Evolutionary conservation across 2,888 invertebrate genomes (phyloP), one percentile per base, ranked within the genome.

Genomic region (Ochlodes sylvanus): DNA sequence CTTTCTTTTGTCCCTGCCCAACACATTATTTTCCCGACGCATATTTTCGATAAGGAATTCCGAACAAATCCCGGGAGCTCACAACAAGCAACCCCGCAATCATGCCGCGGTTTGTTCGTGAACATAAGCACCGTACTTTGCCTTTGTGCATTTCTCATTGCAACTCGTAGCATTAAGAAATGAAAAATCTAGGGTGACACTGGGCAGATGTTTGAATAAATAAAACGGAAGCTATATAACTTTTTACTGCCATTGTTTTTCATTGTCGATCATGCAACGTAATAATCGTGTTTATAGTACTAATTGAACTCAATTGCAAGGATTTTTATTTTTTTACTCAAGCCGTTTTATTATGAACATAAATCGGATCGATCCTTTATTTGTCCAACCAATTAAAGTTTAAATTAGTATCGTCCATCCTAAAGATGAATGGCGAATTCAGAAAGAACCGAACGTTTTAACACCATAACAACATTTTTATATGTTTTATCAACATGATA

Each of bases 131-230:
- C 42, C 7, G 34, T 47, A 17, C 58, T 60, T 63, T 54, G 38
- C 62, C 41, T 63, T 63, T 63, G 56, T 44, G 44, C 56, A 63
- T 32, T 65, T 57, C 65, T 65, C 57, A 58, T 41, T 57, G 50
- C n/a, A 38, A 50, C 50, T 50, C 38, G 57, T 41, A 58, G 57
- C 65, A 65, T 58, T 57, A 58, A 58, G 57, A 58, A 57, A 65
- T 65, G 57, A 58, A 65, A 64, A 65, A 50, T 65, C 57, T 65
- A 50, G 57, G 38, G 38, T 58, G 50, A 57, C 57, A 50, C 50
- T 2, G 14, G 38, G 55, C 50, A 58, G 15, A 38, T 63, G 55
- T 63, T 54, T 63, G 38, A 50, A 34, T 41, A 21, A 50, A 34
- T 34, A 34, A 56, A 57, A 65, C 47, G 56, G 15, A 57, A 32